Evolutionary conservation across 2,888 invertebrate species (phyloP), one percentile per base, ranked within the genome.

Genomic region (Coleophora flavipennella): DNA sequence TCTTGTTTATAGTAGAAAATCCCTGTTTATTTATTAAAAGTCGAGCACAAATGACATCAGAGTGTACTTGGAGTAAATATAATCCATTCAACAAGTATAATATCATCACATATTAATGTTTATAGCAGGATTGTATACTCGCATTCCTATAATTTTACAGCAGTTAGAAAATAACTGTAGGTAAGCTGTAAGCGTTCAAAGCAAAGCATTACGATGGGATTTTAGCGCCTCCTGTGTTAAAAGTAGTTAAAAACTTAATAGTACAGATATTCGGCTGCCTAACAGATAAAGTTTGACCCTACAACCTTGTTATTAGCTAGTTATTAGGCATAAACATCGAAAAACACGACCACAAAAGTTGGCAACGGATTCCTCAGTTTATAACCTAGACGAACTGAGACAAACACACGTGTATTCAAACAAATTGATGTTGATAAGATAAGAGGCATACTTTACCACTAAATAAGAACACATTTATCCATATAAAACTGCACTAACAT

Each of bases 401-500:
- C 57, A 57, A 57, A 65, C 46, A 45, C 42, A 34, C 35, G 47
- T 60, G 45, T 60, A 61, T 62, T 66, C 68, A 64, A 59, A 62
- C 56, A 57, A 53, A 59, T 52, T 53, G 55, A 55, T 62, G 48
- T 49, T 62, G 69, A 72, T 72, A 70, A 81, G 78, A 80, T 80
- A 78, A 59, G 41, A 52, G 48, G 59, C 58, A 46, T 62, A 69
- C 63, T 64, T 78, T 83, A 84, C 83, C 83, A 80, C 72, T 67
- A 71, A 67, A 72, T 66, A 70, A 55, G 58, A 55, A 63, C 62
- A 64, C 66, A 71, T 75, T 73, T 70, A 67, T 57, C 61, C 63
- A 65, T 62, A 74, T 65, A 71, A 59, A 72, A 71, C 57, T 63
- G 62, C 68, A 70, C 67, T 76, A 76, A 71, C 77, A 79, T 72